These are phyloP conservation scores for Papilio helenus DNA, from an alignment of 1,140 invertebrate species.

Conservation along the genomic window DNA sequence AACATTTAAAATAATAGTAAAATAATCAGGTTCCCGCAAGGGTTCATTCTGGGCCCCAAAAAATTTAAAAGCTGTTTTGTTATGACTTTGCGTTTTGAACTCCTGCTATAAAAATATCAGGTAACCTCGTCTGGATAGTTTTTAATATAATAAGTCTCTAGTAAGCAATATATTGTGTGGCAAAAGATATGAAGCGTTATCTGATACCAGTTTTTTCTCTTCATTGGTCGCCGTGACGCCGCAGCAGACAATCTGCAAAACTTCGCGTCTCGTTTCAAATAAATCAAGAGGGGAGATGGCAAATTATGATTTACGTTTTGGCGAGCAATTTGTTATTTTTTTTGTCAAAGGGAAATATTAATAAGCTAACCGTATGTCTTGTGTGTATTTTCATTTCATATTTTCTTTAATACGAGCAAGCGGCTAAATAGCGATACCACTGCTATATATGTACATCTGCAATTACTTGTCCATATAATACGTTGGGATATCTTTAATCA, in stretches of 20 bases:
- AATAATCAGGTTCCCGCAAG: background rate
- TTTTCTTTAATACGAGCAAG: background rate
- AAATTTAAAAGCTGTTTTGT: background rate
- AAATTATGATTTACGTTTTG: constrained; percentile 29
- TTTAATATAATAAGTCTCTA: background rate
- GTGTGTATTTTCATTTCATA: background rate
- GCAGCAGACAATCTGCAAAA: constrained; percentile 11
- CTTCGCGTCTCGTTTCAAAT: constrained; percentile 7
- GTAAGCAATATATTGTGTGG: constrained; percentile 2
- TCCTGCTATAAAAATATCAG: background rate
- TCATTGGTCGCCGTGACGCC: background rate
- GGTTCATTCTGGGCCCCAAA: background rate
- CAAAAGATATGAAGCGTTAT: background rate
- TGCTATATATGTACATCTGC: too few species aligned
- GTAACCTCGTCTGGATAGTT: background rate
- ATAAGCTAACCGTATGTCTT: background rate
- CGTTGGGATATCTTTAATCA: too few species aligned
- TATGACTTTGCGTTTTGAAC: background rate
- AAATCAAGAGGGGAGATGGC: constrained; percentile 22
- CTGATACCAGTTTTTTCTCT: constrained; percentile 10
- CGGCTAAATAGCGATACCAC: too few species aligned
- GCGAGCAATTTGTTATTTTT: constrained; percentile 17
- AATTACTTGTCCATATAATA: too few species aligned
- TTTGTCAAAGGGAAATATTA: constrained; percentile 20
- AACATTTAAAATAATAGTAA: too few species aligned